phyloP scores from a whole-genome alignment of 1,140 invertebrate genomes.

The Piezodorus guildinii region DNA sequence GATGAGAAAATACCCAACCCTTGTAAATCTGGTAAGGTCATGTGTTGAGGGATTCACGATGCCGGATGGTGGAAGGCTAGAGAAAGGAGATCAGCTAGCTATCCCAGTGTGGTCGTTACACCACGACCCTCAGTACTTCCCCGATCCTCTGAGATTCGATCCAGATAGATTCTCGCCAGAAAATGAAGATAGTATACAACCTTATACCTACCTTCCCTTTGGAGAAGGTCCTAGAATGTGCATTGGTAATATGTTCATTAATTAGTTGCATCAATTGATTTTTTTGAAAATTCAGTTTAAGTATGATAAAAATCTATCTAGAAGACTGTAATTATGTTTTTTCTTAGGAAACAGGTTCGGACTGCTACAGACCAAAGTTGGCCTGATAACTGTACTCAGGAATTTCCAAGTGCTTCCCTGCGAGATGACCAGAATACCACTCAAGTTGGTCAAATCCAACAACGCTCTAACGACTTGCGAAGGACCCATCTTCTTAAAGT shows the following conservation, averaged over 20 bases:
- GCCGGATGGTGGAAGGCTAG: conserved; percentile 25
- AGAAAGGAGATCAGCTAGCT: conserved; percentile 31
- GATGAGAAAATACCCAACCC: conserved; percentile 43
- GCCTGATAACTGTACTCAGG: too few relatives aligned
- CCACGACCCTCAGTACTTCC: conserved; percentile 32
- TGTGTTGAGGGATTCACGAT: conserved; percentile 36
- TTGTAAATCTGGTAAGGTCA: conserved; percentile 35
- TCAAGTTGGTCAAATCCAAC: too few relatives aligned
- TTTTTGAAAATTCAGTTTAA: conserved; percentile 31
- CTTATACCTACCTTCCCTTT: conserved; percentile 54
- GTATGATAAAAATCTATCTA: too few relatives aligned
- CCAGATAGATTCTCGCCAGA: conserved; percentile 33
- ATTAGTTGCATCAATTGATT: too few relatives aligned
- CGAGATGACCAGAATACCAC: too few relatives aligned
- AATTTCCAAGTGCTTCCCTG: too few relatives aligned
- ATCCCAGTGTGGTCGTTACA: conserved; percentile 36
- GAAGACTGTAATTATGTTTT: too few relatives aligned
- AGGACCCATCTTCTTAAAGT: too few relatives aligned
- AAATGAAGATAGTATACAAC: conserved; percentile 29
- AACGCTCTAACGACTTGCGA: too few relatives aligned
- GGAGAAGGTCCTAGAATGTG: conserved; percentile 64
- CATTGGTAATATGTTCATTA: conserved; percentile 41
- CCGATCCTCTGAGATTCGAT: conserved; percentile 34
- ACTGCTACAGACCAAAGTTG: too few relatives aligned
- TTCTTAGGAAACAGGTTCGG: too few relatives aligned